Base-by-base conservation (phyloP, 2,888 invertebrate genomes). In the Alviniconcha strummeri region DNA sequence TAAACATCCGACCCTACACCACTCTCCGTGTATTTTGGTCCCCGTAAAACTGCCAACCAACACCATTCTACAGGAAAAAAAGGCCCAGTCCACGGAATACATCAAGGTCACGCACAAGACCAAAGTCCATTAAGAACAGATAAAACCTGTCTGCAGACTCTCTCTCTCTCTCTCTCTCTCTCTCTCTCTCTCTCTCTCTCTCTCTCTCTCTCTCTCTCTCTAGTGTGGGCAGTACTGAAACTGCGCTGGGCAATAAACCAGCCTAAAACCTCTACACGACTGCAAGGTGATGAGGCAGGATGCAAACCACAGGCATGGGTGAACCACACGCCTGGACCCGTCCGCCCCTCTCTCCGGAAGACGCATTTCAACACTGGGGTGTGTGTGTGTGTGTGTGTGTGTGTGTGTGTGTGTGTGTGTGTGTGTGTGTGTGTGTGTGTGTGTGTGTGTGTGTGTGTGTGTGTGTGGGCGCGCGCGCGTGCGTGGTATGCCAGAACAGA, bases 101-200 rank as follows among this genome's bases (percentile, higher is more conserved):
- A 36, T 36, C 36, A 36, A 36, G 36, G 36, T 36, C 36, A 36
- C 36, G 36, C 36, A 36, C 36, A 36, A 36, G 36, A 36, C 36
- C 36, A 36, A 36, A 36, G 36, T 36, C 36, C 36, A 36, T 36
- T 36, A 36, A 36, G 36, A 36, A 36, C 36, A 36, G 36, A 36
- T 36, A 36, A 36, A 36, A 36, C 36, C 36, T 36, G 36, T 36
- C 36, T 36, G 36, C 36, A 36, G 15, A 69, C 17, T 15, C 69
- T 69, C 69, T 19, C 69, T 69, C 69, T 69, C 76, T 75, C 76
- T 75, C 76, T 6, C 76, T 75, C 36, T 6, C 54, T 54, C 76
- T 71, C 80, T 67, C 69, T 67, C 67, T 52, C 80, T 36, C 80
- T 78, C 69, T 19, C 69, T 69, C 69, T 69, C 76, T 75, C 76